These are phyloP conservation scores for Betta splendens DNA, from an alignment of 2,797 vertebrate genomes.

Conservation along the genomic window DNA sequence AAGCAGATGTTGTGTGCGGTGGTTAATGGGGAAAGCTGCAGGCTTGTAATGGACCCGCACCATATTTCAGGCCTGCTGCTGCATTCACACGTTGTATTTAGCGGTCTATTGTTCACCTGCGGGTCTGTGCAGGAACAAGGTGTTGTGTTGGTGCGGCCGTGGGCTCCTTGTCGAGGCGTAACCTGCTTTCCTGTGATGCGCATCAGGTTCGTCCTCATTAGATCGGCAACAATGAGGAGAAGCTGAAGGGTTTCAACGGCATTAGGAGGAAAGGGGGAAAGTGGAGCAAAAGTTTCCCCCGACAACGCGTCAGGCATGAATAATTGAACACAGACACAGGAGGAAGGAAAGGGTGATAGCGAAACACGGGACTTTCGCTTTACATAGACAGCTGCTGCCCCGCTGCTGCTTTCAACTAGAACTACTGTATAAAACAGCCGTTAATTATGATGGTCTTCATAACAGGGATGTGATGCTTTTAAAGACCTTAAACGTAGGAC, in stretches of 20 bases:
- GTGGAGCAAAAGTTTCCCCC: conserved; percentile 46
- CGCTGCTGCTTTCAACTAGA: conserved; percentile 8
- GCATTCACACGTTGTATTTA: conserved; percentile 41
- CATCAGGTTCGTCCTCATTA: conserved; percentile 50
- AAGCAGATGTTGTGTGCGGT: conserved; percentile 70
- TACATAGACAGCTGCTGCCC: conserved; percentile 27
- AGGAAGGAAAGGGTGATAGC: conserved; percentile 20
- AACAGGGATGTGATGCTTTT: no score
- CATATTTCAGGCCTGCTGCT: conserved; percentile 14
- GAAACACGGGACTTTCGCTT: conserved; percentile 29
- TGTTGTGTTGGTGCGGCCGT: conserved; percentile 43
- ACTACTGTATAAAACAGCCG: no score
- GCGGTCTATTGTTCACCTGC: conserved; percentile 51
- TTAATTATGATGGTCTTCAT: no score
- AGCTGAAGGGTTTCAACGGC: conserved; percentile 29
- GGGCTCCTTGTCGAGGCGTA: conserved; percentile 39
- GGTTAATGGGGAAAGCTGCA: conserved; percentile 60
- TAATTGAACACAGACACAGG: conserved; percentile 51
- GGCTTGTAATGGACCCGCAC: conserved; percentile 13
- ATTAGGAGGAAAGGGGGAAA: conserved; percentile 36
- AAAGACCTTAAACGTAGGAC: no score
- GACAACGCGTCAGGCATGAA: conserved; percentile 55
- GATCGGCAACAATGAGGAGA: conserved; percentile 19
- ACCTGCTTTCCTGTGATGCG: conserved; percentile 54
- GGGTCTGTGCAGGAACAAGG: conserved; percentile 52